A percentile compares a stretch with the other conserved stretches of the same genome.
Evolutionary conservation across 2,888 invertebrate genomes (phyloP).

Genomic region (Palloptera scutellata): DNA sequence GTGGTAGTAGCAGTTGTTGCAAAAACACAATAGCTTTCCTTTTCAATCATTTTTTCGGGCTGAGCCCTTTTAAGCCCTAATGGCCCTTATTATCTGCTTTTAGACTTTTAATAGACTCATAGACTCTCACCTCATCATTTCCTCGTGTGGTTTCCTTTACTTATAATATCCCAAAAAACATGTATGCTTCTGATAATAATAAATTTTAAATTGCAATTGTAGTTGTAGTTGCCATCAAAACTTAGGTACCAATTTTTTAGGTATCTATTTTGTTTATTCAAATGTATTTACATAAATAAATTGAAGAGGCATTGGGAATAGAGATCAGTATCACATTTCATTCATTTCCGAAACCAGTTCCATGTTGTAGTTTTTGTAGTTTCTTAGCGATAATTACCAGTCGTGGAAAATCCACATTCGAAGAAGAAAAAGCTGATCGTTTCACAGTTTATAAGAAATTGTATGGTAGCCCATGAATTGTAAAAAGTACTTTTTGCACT

Average conservation of each 20-base stretch:
- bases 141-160: conserved; percentile 6
- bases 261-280: conserved; percentile 4
- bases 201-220: conserved; percentile 27
- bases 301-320: too few species aligned
- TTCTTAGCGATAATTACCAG: too few species aligned
- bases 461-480: too few species aligned
- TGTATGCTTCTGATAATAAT: too few species aligned
- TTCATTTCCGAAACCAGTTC: too few species aligned
- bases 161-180: conserved; percentile 15
- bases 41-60: conserved; percentile 44
- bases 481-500: too few species aligned
- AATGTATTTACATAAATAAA: background rate
- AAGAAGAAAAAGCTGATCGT: too few species aligned
- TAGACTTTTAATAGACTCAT: conserved; percentile 64
- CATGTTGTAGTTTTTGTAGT: too few species aligned
- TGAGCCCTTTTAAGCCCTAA: conserved; percentile 64
- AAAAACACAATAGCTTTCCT: conserved; percentile 28
- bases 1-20: conserved; percentile 26
- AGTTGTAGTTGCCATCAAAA: conserved; percentile 29
- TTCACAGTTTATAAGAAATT: too few species aligned
- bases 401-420: too few species aligned
- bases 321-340: too few species aligned
- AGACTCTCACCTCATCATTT: conserved; percentile 36
- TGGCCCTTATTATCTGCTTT: conserved; percentile 64
- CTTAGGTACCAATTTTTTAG: conserved; percentile 19